A percentile compares a stretch with the other conserved stretches of the same genome.
Conservation (phyloP, 2,113 vertebrate species). For the Accipiter virgatus region DNA sequence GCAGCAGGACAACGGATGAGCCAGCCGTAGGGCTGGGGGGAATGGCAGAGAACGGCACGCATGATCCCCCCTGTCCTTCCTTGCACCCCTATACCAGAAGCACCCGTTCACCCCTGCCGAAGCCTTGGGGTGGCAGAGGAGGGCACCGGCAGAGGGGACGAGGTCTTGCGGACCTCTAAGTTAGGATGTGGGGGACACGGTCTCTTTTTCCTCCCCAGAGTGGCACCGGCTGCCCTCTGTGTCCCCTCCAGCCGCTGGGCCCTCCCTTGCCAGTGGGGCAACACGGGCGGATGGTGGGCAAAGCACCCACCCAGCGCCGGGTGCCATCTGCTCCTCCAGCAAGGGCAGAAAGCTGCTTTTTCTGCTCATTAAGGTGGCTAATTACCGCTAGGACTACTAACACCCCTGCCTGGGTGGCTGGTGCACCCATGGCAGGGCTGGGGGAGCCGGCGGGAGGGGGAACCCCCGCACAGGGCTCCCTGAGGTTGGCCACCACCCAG, state of each 20-base stretch:
- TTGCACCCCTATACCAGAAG: background rate
- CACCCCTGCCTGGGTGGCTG: too few species aligned
- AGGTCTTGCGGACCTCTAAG: background rate
- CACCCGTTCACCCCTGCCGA: rapidly evolving
- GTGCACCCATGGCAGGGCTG: background rate
- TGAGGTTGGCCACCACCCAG: too few species aligned
- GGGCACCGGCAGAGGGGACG: rapidly evolving
- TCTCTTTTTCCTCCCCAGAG: background rate
- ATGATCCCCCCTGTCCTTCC: too few species aligned
- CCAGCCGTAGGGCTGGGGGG: background rate
- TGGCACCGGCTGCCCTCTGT: rapidly evolving
- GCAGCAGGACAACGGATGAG: background rate
- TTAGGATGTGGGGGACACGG: too few species aligned
- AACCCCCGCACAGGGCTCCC: rapidly evolving
- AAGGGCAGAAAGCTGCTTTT: background rate
- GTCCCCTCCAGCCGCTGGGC: background rate
- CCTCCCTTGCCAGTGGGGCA: too few species aligned
- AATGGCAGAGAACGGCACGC: too few species aligned
- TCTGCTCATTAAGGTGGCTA: background rate
- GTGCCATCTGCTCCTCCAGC: background rate
- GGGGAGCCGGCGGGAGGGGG: rapidly evolving
- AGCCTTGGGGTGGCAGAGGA: background rate
- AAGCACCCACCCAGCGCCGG: background rate
- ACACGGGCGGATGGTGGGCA: rapidly evolving
- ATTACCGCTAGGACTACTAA: background rate